Evolutionary conservation across 2,888 invertebrate genomes (phyloP).

Genomic region (Anorthoa munda): DNA sequence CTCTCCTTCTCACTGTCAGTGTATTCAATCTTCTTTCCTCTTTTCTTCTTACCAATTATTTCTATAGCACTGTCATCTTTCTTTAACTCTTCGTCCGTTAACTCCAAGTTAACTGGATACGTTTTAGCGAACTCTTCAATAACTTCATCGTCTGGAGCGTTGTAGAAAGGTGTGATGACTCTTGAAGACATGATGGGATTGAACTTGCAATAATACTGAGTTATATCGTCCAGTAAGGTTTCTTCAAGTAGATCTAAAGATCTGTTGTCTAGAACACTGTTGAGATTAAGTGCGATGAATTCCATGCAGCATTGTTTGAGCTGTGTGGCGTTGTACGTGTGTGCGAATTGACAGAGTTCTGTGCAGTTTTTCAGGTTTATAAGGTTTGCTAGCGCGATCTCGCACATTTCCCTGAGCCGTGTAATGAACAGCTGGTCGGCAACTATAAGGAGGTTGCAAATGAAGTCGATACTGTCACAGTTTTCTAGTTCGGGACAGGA

Average conservation of each 20-base stretch:
- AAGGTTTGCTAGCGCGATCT: conserved; percentile 92
- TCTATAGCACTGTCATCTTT: conserved; percentile 84
- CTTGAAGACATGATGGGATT: conserved; percentile 92
- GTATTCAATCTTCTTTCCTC: conserved; percentile 86
- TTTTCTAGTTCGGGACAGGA: conserved; percentile 91
- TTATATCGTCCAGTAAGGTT: conserved; percentile 92
- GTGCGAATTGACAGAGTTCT: conserved; percentile 94
- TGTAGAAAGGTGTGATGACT: conserved; percentile 93
- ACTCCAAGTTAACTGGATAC: conserved; percentile 86
- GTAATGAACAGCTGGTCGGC: conserved; percentile 95
- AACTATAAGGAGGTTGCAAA: conserved; percentile 94
- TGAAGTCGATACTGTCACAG: conserved; percentile 93
- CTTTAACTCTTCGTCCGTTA: conserved; percentile 88
- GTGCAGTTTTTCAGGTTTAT: conserved; percentile 94
- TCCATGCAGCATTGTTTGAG: conserved; percentile 94
- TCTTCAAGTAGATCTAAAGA: conserved; percentile 92
- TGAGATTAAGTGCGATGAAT: conserved; percentile 94
- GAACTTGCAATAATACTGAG: conserved; percentile 92
- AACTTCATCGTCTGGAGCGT: conserved; percentile 91
- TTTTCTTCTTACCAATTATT: conserved; percentile 81
- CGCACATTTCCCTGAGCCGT: conserved; percentile 94
- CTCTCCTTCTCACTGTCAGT: conserved; percentile 86
- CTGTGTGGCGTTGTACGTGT: conserved; percentile 94
- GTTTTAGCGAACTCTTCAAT: conserved; percentile 84
- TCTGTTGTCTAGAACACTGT: conserved; percentile 93